Evolutionary conservation across 2,797 vertebrate species (phyloP).

Genomic region (Myotis findleyi): DNA sequence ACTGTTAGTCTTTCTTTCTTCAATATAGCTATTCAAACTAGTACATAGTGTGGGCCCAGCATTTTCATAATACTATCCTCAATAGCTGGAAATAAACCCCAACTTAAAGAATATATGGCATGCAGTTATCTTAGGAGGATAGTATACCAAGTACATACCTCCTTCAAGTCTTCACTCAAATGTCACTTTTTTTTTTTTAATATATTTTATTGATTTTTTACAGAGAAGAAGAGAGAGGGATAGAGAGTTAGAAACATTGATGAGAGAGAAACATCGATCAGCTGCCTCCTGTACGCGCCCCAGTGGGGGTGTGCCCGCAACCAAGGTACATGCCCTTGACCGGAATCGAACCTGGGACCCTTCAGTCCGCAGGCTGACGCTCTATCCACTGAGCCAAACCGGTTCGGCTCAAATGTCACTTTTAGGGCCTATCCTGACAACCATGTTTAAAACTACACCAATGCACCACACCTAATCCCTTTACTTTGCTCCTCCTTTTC

Average conservation of each 20-base stretch:
- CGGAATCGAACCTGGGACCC: too few relatives aligned
- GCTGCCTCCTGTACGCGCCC: too few relatives aligned
- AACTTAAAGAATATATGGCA: slow-evolving; percentile 2
- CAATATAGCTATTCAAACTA: not conserved
- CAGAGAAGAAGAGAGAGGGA: too few relatives aligned
- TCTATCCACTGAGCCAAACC: too few relatives aligned
- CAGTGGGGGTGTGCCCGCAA: too few relatives aligned
- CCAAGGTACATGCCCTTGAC: too few relatives aligned
- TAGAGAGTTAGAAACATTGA: too few relatives aligned
- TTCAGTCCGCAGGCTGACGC: too few relatives aligned
- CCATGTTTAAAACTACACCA: not conserved
- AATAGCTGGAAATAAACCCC: not conserved
- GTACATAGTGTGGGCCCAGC: not conserved
- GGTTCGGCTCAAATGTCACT: not conserved
- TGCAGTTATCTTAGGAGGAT: not conserved
- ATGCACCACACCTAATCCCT: not conserved
- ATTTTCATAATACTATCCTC: not conserved
- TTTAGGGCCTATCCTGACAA: not conserved
- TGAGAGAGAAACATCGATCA: too few relatives aligned
- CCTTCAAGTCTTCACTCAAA: not conserved
- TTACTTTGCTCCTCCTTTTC: not conserved
- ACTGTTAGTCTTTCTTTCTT: not conserved
- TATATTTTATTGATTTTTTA: too few relatives aligned
- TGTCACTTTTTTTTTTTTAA: not conserved
- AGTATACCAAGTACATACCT: not conserved